These are phyloP conservation scores for Plebejus argus DNA, from an alignment of 2,888 invertebrate species.

Conservation along the genomic window DNA sequence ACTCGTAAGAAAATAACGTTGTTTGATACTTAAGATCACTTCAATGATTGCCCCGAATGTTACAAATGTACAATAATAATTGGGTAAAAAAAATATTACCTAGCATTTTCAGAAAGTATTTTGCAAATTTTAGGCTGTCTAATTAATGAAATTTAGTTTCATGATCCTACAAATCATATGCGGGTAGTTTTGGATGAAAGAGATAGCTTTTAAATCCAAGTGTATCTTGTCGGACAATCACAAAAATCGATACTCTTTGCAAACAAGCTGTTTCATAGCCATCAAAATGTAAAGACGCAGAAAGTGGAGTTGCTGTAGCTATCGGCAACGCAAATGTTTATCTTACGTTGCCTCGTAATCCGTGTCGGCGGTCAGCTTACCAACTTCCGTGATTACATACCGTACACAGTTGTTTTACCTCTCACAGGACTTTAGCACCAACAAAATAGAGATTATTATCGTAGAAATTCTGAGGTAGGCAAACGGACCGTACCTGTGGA, in stretches of 20 bases:
- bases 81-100: background rate
- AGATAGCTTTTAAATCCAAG: background rate
- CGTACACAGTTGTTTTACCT: background rate
- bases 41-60: background rate
- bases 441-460: background rate
- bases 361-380: constrained; percentile 17
- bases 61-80: background rate
- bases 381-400: background rate
- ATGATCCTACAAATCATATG: no score
- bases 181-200: background rate
- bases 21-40: background rate
- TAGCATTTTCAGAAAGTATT: no score
- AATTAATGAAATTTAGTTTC: no score
- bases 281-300: background rate
- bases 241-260: background rate
- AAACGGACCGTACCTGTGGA: background rate
- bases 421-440: background rate
- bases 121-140: no score
- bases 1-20: background rate
- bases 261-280: background rate
- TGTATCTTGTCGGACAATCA: background rate
- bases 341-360: background rate
- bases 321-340: background rate
- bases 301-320: background rate
- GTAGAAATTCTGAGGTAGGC: background rate